phyloP scores from a whole-genome alignment of 2,888 invertebrate genomes.

The Ptilodon capucinus region DNA sequence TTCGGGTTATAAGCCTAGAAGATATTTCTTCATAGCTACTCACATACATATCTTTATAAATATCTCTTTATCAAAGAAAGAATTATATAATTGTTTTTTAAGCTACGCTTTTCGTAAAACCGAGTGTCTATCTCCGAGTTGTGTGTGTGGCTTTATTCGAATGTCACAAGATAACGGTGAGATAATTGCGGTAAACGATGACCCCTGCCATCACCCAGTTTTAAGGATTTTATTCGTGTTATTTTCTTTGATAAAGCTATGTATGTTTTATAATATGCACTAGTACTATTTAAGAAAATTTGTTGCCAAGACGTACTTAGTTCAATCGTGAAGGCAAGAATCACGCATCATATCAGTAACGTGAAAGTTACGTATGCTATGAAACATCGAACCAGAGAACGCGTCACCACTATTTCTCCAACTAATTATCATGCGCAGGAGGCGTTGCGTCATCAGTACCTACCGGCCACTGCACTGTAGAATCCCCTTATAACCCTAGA shows the following conservation, averaged over 20 bases:
- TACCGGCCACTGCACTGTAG: background rate
- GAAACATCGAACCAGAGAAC: background rate
- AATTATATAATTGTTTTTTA: too few relatives aligned
- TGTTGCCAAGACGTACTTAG: background rate
- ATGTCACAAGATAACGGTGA: conserved; percentile 10
- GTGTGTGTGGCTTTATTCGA: conserved; percentile 3
- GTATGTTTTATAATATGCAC: too few relatives aligned
- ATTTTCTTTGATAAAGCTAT: too few relatives aligned
- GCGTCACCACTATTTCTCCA: background rate
- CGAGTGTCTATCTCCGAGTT: background rate
- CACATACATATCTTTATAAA: too few relatives aligned
- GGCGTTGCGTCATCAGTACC: conserved; percentile 1
- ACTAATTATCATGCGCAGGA: background rate
- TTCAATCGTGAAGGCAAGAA: background rate
- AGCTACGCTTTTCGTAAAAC: background rate
- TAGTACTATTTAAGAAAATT: background rate
- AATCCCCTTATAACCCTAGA: conserved; percentile 14
- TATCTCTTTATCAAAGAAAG: too few relatives aligned
- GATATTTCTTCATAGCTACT: too few relatives aligned
- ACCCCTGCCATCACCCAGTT: conserved; percentile 7
- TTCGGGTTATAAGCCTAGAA: too few relatives aligned
- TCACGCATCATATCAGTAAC: background rate
- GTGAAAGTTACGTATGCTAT: background rate
- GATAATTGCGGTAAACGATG: conserved; percentile 14
- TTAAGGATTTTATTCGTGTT: conserved; percentile 4